Evolutionary conservation across 64 coral and sea anemone genomes (phyloP).

Genomic region (Hydrozoanthus tunicans): DNA sequence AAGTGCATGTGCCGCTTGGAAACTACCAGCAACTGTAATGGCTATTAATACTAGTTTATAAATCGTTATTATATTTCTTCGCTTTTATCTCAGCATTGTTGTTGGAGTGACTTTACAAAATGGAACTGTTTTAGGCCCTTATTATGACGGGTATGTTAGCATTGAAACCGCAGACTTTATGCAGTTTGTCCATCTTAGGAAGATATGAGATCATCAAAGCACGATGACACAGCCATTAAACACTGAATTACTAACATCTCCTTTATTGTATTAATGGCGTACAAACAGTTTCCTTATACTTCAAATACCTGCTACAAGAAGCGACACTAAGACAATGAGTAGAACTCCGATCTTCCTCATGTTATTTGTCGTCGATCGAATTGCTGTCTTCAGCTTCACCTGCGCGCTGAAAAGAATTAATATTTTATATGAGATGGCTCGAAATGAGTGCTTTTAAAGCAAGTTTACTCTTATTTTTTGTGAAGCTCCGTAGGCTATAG

Average conservation of each 20-base stretch:
- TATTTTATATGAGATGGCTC: slow-evolving; percentile 52
- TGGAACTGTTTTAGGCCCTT: background rate
- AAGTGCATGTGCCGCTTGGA: background rate
- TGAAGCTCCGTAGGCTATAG: background rate
- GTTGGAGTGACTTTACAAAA: background rate
- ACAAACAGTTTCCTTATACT: background rate
- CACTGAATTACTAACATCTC: background rate
- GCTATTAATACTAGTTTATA: too few species aligned
- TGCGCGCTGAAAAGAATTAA: slow-evolving; percentile 35
- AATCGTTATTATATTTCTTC: background rate
- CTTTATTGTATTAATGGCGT: background rate
- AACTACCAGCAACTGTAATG: background rate
- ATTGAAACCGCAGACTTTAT: background rate
- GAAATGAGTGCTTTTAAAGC: background rate
- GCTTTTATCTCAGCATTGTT: background rate
- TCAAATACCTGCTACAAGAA: slow-evolving; percentile 25
- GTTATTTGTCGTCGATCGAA: background rate
- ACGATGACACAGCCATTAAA: background rate
- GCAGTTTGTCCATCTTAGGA: background rate
- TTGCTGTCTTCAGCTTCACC: slow-evolving; percentile 1
- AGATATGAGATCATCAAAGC: background rate
- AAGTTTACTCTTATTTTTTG: background rate
- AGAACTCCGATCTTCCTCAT: background rate
- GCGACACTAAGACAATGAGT: background rate
- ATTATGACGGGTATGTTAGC: background rate